phyloP scores from a whole-genome alignment of 2,113 vertebrate species.

The Pseudorasbora parva region DNA sequence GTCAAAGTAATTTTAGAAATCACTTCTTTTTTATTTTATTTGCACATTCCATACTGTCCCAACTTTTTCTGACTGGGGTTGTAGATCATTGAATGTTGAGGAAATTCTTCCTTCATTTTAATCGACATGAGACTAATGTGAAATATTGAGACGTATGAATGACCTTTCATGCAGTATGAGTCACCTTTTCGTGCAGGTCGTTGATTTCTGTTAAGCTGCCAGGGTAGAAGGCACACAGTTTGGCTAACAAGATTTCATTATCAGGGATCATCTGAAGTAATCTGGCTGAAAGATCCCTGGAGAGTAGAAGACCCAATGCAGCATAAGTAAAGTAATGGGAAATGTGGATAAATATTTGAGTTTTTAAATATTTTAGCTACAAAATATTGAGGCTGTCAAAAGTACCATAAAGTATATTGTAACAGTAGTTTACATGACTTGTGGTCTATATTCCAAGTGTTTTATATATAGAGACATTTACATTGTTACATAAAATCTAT shows the following conservation, averaged over 20 bases:
- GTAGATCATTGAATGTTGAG: no score
- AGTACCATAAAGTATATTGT: neutral
- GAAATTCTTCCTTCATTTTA: neutral
- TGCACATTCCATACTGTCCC: no score
- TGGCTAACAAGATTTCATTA: slow-evolving; percentile 83
- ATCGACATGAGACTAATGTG: neutral
- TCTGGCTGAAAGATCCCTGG: slow-evolving; percentile 88
- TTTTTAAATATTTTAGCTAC: neutral
- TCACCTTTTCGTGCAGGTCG: slow-evolving; percentile 87
- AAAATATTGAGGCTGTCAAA: neutral
- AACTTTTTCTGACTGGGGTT: no score
- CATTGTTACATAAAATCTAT: neutral
- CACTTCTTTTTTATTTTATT: no score
- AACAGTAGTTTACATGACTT: neutral
- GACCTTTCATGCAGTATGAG: no score
- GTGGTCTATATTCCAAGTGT: neutral
- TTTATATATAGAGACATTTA: neutral
- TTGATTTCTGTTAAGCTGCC: slow-evolving; percentile 84
- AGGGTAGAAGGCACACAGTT: slow-evolving; percentile 92
- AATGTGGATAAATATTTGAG: neutral
- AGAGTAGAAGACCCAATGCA: slow-evolving; percentile 47
- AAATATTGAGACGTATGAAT: neutral
- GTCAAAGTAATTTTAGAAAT: no score
- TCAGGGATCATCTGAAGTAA: slow-evolving; percentile 90
- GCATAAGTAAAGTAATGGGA: neutral